phyloP scores from a whole-genome alignment of 1,140 invertebrate genomes.

The Eupeodes corollae region DNA sequence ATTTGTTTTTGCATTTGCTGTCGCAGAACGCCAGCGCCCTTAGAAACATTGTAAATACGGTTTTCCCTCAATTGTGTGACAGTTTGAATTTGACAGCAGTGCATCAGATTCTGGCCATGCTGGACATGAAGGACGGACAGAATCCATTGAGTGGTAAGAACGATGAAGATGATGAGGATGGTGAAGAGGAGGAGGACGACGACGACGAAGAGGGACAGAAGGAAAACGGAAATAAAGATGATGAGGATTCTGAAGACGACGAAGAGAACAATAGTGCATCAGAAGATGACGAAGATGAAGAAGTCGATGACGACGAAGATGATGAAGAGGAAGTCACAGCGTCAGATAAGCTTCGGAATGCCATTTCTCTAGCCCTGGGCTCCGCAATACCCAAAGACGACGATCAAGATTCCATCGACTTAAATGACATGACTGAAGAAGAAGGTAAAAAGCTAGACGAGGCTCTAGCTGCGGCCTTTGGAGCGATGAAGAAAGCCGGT shows the following conservation, averaged over 20 bases:
- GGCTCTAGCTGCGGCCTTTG: constrained; percentile 57
- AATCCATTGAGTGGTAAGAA: constrained; percentile 46
- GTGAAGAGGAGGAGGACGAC: constrained; percentile 24
- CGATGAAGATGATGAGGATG: constrained; percentile 35
- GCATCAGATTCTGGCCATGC: constrained; percentile 59
- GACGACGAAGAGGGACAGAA: constrained; percentile 30
- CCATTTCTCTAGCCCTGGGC: constrained; percentile 49
- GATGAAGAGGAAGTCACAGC: constrained; percentile 46
- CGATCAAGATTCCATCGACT: constrained; percentile 57
- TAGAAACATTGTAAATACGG: constrained; percentile 52
- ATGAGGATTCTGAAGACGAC: constrained; percentile 28
- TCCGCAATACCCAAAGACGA: constrained; percentile 42
- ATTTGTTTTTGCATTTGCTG: constrained; percentile 60
- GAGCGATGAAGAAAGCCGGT: constrained; percentile 41
- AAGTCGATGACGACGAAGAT: constrained; percentile 37
- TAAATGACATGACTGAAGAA: constrained; percentile 61
- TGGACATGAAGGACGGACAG: constrained; percentile 52
- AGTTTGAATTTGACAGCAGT: constrained; percentile 54
- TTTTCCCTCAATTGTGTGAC: constrained; percentile 60
- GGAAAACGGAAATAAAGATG: constrained; percentile 38
- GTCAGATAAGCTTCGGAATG: constrained; percentile 52
- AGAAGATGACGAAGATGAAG: constrained; percentile 29
- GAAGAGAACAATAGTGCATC: constrained; percentile 8
- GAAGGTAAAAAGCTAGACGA: constrained; percentile 59
- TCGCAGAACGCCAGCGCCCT: constrained; percentile 57